A percentile compares a stretch with the other conserved stretches of the same genome.
These are phyloP conservation scores for Folsomia candida DNA, from an alignment of 2,888 invertebrate genomes.

Conservation along the genomic window DNA sequence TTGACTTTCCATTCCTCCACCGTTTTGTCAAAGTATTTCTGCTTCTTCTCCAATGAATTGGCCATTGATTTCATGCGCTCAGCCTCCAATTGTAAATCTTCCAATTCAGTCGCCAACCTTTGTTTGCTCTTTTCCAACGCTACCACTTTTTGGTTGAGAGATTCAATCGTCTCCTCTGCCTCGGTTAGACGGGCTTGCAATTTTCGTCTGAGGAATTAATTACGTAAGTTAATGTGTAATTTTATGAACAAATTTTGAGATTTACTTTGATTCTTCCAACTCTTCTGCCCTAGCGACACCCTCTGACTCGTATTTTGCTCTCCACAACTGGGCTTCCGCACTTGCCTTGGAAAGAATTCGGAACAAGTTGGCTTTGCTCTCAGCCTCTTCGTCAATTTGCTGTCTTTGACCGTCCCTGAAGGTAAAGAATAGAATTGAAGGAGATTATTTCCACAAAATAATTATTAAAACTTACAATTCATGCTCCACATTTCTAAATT, in stretches of 20 bases:
- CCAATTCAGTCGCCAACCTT: slow-evolving; percentile 92
- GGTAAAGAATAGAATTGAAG: too few relatives aligned
- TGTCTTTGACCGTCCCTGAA: slow-evolving; percentile 86
- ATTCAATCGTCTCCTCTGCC: slow-evolving; percentile 95
- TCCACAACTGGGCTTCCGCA: slow-evolving; percentile 94
- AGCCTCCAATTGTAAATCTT: slow-evolving; percentile 95
- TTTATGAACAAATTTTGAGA: background rate
- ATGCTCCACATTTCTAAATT: slow-evolving; percentile 58
- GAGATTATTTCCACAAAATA: background rate
- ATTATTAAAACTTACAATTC: slow-evolving; percentile 66
- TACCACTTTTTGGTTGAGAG: slow-evolving; percentile 94
- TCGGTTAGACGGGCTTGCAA: slow-evolving; percentile 94
- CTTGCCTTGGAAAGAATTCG: slow-evolving; percentile 98
- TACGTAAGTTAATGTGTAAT: background rate
- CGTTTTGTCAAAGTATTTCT: slow-evolving; percentile 99
- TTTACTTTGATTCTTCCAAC: slow-evolving; percentile 72
- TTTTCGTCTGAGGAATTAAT: slow-evolving; percentile 63
- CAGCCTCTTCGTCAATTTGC: slow-evolving; percentile 98
- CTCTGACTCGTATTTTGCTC: slow-evolving; percentile 84
- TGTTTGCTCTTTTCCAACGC: slow-evolving; percentile 98
- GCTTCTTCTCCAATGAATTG: slow-evolving; percentile 97
- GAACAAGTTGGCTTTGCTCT: slow-evolving; percentile 97
- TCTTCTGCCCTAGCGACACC: slow-evolving; percentile 85
- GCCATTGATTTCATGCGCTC: slow-evolving; percentile 95
- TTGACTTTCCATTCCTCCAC: slow-evolving; percentile 99